Evolutionary conservation across 2,113 vertebrate species (phyloP).

Genomic region (Pteronura brasiliensis): DNA sequence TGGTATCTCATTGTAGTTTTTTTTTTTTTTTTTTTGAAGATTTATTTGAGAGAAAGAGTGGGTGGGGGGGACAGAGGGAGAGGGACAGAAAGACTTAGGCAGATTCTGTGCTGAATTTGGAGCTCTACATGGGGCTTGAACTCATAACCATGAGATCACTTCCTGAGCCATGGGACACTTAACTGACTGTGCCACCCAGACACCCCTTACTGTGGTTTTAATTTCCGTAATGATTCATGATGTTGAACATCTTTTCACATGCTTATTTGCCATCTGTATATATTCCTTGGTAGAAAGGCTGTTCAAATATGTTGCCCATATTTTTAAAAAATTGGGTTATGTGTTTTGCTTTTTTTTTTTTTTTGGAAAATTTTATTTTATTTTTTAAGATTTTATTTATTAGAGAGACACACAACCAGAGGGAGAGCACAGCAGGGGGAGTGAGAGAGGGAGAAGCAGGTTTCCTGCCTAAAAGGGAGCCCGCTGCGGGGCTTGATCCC

Average conservation of each 20-base stretch:
- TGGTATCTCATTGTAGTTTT: not conserved
- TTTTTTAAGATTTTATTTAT: not conserved
- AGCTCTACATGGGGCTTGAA: not conserved
- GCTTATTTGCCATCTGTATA: not conserved
- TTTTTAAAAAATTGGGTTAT: not conserved
- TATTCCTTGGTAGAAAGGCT: not conserved
- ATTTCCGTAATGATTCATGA: not conserved
- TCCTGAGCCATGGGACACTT: not conserved
- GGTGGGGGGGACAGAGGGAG: not conserved
- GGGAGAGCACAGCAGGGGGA: no score
- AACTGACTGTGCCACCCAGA: not conserved
- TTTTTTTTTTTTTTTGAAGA: not conserved
- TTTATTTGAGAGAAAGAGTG: not conserved
- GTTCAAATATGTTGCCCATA: not conserved
- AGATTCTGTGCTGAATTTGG: not conserved
- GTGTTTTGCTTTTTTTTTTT: not conserved
- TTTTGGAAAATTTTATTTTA: not conserved
- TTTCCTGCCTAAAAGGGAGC: no score
- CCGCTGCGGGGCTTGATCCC: no score
- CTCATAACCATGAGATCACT: not conserved
- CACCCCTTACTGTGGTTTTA: not conserved
- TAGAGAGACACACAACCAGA: no score
- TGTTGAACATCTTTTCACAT: not conserved
- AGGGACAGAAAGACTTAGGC: not conserved
- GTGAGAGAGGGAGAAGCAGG: no score